Evolutionary conservation across 2,113 vertebrate species (phyloP).

Genomic region (Alouatta palliata): DNA sequence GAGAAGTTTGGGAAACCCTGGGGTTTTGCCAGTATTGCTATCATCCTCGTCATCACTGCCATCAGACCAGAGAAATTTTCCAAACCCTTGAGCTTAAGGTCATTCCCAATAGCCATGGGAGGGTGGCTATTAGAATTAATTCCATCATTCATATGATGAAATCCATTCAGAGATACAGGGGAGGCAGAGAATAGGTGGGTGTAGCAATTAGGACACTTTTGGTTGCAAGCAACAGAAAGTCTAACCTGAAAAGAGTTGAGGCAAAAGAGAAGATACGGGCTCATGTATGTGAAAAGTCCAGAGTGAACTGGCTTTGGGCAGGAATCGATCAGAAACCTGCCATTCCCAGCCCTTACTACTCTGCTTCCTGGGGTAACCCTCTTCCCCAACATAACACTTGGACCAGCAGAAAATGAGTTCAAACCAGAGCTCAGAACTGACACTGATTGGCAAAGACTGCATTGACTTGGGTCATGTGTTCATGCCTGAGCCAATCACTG

Average conservation of each 20-base stretch:
- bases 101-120: not conserved
- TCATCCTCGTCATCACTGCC: not conserved
- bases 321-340: not conserved
- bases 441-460: not conserved
- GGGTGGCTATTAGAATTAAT: not conserved
- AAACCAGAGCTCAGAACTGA: not conserved
- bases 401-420: not conserved
- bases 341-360: not conserved
- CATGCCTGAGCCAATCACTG: not conserved
- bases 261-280: not conserved
- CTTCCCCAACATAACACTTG: not conserved
- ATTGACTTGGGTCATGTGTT: not conserved
- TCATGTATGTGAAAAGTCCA: not conserved
- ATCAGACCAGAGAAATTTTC: not conserved
- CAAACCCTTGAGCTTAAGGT: not conserved
- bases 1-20: constrained; percentile 54
- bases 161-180: not conserved
- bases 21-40: constrained; percentile 42
- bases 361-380: not conserved
- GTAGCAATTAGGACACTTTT: not conserved
- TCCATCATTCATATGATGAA: not conserved
- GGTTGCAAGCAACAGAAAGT: not conserved
- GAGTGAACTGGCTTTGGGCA: not conserved
- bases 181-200: not conserved
- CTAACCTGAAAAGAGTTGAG: not conserved